phyloP scores from a whole-genome alignment of 2,888 invertebrate species.

The Spilarctia lutea region DNA sequence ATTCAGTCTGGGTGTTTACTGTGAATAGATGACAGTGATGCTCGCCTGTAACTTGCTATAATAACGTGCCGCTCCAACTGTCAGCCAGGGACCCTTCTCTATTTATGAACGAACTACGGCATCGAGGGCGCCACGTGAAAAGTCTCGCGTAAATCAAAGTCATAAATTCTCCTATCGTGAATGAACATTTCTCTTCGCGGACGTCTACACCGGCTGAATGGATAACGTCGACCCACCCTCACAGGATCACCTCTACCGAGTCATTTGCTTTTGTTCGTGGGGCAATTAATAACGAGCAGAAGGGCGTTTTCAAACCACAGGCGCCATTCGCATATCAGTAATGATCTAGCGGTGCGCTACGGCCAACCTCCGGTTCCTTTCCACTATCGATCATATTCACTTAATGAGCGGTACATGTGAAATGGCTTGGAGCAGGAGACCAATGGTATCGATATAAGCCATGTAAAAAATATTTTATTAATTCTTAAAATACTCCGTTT shows the following conservation, averaged over 20 bases:
- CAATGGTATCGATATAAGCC: slow-evolving; percentile 5
- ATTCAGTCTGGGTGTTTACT: slow-evolving; percentile 67
- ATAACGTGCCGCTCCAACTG: slow-evolving; percentile 75
- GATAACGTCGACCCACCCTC: slow-evolving; percentile 84
- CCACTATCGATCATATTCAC: slow-evolving; percentile 78
- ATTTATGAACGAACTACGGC: slow-evolving; percentile 73
- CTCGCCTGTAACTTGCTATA: slow-evolving; percentile 73
- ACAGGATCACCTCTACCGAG: slow-evolving; percentile 84
- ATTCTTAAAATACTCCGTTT: slow-evolving; percentile 17
- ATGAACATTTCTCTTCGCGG: slow-evolving; percentile 86
- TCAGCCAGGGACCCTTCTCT: slow-evolving; percentile 78
- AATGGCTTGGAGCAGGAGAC: slow-evolving; percentile 51
- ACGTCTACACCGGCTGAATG: slow-evolving; percentile 84
- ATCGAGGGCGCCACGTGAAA: slow-evolving; percentile 77
- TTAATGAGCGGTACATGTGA: slow-evolving; percentile 66
- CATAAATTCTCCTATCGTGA: slow-evolving; percentile 86
- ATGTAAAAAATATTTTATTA: slow-evolving; percentile 29
- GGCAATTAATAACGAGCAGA: slow-evolving; percentile 85
- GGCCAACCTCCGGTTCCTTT: slow-evolving; percentile 63
- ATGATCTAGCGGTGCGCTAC: slow-evolving; percentile 76
- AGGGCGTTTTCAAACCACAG: slow-evolving; percentile 81
- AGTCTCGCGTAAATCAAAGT: slow-evolving; percentile 84
- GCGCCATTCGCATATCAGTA: slow-evolving; percentile 81
- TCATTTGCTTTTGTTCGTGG: slow-evolving; percentile 86
- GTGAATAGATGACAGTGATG: slow-evolving; percentile 73